Evolutionary conservation across 1,140 invertebrate genomes (phyloP).

Genomic region (Hirudo medicinalis): DNA sequence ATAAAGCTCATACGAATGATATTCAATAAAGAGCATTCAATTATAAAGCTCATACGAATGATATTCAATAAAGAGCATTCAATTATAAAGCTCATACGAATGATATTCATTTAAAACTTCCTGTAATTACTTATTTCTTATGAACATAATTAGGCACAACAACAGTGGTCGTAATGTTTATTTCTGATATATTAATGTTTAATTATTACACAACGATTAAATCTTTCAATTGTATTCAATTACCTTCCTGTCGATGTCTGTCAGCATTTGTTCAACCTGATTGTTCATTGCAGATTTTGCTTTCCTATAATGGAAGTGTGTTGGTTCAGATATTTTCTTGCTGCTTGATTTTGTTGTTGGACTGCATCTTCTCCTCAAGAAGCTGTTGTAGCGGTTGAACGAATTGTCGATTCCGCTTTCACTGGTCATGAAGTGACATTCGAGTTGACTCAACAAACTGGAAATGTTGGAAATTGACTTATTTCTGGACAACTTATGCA

Average conservation of each 20-base stretch:
- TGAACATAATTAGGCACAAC: constrained; percentile 27
- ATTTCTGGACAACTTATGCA: neutral
- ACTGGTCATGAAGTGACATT: neutral
- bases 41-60: too few species aligned
- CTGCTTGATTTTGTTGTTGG: neutral
- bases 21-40: too few species aligned
- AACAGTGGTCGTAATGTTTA: constrained; percentile 24
- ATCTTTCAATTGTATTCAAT: constrained; percentile 24
- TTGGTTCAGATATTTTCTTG: constrained; percentile 18
- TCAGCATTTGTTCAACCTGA: too few species aligned
- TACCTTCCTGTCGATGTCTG: neutral
- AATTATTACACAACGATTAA: constrained; percentile 29
- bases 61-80: neutral
- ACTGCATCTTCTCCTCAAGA: neutral
- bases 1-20: too few species aligned
- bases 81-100: neutral
- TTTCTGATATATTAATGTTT: too few species aligned
- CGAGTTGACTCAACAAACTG: constrained; percentile 9
- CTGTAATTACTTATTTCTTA: too few species aligned
- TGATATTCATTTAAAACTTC: constrained; percentile 53
- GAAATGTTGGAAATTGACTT: neutral
- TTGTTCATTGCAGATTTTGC: neutral
- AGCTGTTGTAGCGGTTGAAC: neutral
- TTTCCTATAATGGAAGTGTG: constrained; percentile 20
- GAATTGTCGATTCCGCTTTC: neutral